phyloP scores from a whole-genome alignment of 2,888 invertebrate genomes.

The Chesias legatella region DNA sequence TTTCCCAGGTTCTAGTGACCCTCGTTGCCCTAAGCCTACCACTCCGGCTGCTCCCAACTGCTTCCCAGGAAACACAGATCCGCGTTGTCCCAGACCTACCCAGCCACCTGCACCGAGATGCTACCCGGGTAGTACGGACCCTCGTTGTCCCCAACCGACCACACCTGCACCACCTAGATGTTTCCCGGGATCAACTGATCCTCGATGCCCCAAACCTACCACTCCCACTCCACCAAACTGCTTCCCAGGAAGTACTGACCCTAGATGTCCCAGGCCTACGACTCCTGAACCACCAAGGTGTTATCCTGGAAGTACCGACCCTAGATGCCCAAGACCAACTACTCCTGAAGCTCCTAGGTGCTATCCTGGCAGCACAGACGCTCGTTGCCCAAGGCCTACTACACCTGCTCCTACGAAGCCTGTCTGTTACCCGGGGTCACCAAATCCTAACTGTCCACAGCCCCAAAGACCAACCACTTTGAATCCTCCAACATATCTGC shows the following conservation, averaged over 20 bases:
- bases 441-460: slow-evolving; percentile 40
- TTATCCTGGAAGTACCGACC: slow-evolving; percentile 40
- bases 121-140: slow-evolving; percentile 38
- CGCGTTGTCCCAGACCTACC: slow-evolving; percentile 28
- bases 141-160: slow-evolving; percentile 32
- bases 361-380: slow-evolving; percentile 38
- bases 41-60: slow-evolving; percentile 30
- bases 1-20: slow-evolving; percentile 33
- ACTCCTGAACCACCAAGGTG: slow-evolving; percentile 33
- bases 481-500: slow-evolving; percentile 32
- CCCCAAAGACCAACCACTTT: slow-evolving; percentile 32
- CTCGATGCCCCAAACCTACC: slow-evolving; percentile 39
- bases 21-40: slow-evolving; percentile 38
- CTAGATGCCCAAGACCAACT: slow-evolving; percentile 38
- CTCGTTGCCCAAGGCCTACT: background rate
- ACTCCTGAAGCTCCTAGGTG: slow-evolving; percentile 23
- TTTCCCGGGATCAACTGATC: slow-evolving; percentile 32
- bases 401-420: slow-evolving; percentile 12
- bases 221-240: slow-evolving; percentile 24
- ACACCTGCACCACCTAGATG: slow-evolving; percentile 17
- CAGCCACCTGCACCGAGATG: slow-evolving; percentile 32
- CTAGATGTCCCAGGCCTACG: slow-evolving; percentile 31
- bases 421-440: slow-evolving; percentile 35
- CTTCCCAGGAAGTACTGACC: slow-evolving; percentile 36
- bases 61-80: slow-evolving; percentile 27